These are phyloP conservation scores for Orius insidiosus DNA, from an alignment of 1,140 invertebrate genomes.

Conservation along the genomic window DNA sequence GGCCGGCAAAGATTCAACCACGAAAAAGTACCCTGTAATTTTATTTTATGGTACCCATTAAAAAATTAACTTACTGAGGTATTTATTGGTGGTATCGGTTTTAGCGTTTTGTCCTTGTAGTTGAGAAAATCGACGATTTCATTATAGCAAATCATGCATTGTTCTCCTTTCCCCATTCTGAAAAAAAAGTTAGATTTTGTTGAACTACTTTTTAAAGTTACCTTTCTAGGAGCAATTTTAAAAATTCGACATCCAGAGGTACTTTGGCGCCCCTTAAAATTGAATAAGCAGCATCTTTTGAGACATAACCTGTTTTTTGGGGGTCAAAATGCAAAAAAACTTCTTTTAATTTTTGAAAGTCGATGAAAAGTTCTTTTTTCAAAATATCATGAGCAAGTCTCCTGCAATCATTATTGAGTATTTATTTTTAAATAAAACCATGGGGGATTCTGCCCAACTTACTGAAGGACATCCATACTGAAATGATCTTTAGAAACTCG, in stretches of 20 bases:
- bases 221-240: slow-evolving; percentile 50
- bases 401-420: slow-evolving; percentile 23
- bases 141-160: slow-evolving; percentile 11
- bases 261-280: slow-evolving; percentile 42
- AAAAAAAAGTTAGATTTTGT: neutral
- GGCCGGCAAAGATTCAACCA: neutral
- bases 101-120: slow-evolving; percentile 16
- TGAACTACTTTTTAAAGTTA: slow-evolving; percentile 21
- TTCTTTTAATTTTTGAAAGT: slow-evolving; percentile 42
- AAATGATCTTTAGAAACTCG: slow-evolving; percentile 26
- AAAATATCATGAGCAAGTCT: slow-evolving; percentile 46
- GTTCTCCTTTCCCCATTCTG: slow-evolving; percentile 3
- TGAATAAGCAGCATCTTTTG: slow-evolving; percentile 35
- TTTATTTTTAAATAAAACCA: too few species aligned
- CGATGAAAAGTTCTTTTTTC: slow-evolving; percentile 47
- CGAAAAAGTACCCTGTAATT: neutral
- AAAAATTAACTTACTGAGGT: slow-evolving; percentile 14
- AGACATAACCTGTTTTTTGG: slow-evolving; percentile 33
- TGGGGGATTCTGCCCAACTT: neutral
- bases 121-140: slow-evolving; percentile 18
- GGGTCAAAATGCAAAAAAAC: slow-evolving; percentile 44
- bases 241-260: slow-evolving; percentile 42
- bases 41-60: neutral
- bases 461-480: slow-evolving; percentile 32
- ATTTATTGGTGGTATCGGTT: slow-evolving; percentile 13